Evolutionary conservation across 2,113 vertebrate species (phyloP), one percentile per base, ranked within the genome.

Genomic region (Albula glossodonta): DNA sequence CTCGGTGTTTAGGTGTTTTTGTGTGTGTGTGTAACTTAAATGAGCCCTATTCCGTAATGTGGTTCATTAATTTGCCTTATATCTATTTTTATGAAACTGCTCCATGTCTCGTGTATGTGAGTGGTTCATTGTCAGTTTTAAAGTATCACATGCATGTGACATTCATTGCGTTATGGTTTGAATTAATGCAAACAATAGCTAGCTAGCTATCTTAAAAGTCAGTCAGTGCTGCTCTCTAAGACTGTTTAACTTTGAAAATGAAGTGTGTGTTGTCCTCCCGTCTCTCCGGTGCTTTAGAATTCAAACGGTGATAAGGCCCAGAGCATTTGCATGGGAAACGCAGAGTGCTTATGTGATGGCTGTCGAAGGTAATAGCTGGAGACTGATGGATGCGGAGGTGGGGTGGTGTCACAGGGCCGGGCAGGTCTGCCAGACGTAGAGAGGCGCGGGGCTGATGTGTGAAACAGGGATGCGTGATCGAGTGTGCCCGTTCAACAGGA

Each of bases 321-420:
- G 88, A 86, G 86, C 89, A 94, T 95, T 94, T 94, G 94, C 93
- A 94, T 95, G 93, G 93, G 92, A 93, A 93, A 91, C 91, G 92
- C 91, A 90, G 93, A 91, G 91, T 94, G 92, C 91, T 91, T 85
- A 92, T 92, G 90, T 95, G 94, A 94, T 87, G 93, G 92, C 93
- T 95, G 95, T 94, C 94, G 93, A 90, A 93, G 93, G 92, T 95
- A 95, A 95, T 96, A 94, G 92, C 82, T 89, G 89, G 91, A 94
- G 93, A 95, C 94, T 94, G 95, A 95, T 93, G 90, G 93, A 93
- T 93, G 90, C 92, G 89, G 88, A 88, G 89, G 84, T 84, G 83
- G 83, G 82, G 88, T 85, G 87, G 87, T 90, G 92, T 88, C 87
- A 87, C 87, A 89, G 90, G 90, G 90, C 84, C 90, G 90, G 87